Base-by-base conservation (phyloP, 2,113 vertebrate genomes). In the Brachypodius melanocephalos region DNA sequence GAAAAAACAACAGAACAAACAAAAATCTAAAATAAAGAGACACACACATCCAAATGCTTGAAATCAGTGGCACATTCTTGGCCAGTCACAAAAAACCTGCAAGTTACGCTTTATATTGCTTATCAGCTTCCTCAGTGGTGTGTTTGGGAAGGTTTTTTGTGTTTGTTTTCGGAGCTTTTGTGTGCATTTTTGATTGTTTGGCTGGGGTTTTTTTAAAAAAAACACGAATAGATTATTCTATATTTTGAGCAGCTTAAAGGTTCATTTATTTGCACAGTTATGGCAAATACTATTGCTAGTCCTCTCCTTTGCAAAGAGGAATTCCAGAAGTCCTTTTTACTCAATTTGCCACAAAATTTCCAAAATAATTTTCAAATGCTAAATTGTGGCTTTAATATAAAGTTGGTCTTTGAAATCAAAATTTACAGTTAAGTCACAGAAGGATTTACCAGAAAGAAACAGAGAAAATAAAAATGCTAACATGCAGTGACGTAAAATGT, bases 121-220 rank as follows among this genome's bases (percentile, higher is more conserved):
- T 17, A 21, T 25, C 38, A 59, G 7, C 43, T 57, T 58, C 28
- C 31, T 17, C 9, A 11, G 17, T 8, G 9, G 4, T 11, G 17
- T 4, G 12, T n/a, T n/a, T 32, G 4, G 18, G 6, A 6, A 54
- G 5, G 2, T 5, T 10, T 58, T n/a, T 20, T 45, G 22, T 15
- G 29, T 20, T 29, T 24, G 5, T 58, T 46, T 16, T 3, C 16
- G 24, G 26, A 36, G 15, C 0, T 55, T 32, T 14, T 20, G 5
- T 5, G 8, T 14, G 10, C 1, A 2, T 49, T 76, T 61, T 46
- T 46, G 14, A 26, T 54, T 54, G 5, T 13, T 25, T 58, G 9
- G 11, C 17, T 28, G 8, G 16, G 5, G 20, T 5, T 38, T 31
- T 31, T 61, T 14, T 25, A 22, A 59, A 58, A 19, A 58, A 58